Evolutionary conservation across 2,888 invertebrate genomes (phyloP).

Genomic region (Chaetoderma sp.): DNA sequence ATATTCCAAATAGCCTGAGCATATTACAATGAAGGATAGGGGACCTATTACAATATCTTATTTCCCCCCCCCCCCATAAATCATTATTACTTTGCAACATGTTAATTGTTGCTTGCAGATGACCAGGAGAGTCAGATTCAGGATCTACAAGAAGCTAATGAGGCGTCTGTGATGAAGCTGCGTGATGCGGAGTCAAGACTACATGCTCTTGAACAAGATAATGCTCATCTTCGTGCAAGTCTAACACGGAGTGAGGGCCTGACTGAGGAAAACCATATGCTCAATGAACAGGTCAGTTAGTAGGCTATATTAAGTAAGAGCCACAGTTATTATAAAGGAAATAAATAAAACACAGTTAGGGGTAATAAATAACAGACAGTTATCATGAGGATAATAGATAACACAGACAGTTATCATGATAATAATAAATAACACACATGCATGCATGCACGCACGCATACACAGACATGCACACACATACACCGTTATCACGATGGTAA

Average conservation of each 20-base stretch:
- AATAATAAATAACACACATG: too few relatives aligned
- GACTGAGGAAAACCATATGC: slow-evolving; percentile 47
- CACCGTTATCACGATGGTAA: too few relatives aligned
- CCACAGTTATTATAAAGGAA: too few relatives aligned
- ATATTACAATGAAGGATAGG: too few relatives aligned
- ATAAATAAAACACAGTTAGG: too few relatives aligned
- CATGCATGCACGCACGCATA: too few relatives aligned
- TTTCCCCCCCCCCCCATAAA: too few relatives aligned
- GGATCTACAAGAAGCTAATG: slow-evolving; percentile 61
- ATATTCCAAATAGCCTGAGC: too few relatives aligned
- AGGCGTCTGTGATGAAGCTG: slow-evolving; percentile 49
- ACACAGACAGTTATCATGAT: too few relatives aligned
- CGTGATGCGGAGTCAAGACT: slow-evolving; percentile 45
- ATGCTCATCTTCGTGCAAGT: slow-evolving; percentile 41
- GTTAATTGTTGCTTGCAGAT: slow-evolving; percentile 37
- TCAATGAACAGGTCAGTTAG: slow-evolving; percentile 48
- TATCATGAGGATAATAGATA: too few relatives aligned
- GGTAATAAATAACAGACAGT: too few relatives aligned
- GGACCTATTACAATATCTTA: slow-evolving; percentile 41
- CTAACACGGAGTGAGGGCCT: slow-evolving; percentile 30
- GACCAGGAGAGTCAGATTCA: slow-evolving; percentile 63
- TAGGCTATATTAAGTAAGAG: background rate
- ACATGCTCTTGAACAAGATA: slow-evolving; percentile 50
- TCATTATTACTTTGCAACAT: background rate
- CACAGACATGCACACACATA: too few relatives aligned